phyloP scores from a whole-genome alignment of 2,113 vertebrate species.

The Dipodomys merriami region DNA sequence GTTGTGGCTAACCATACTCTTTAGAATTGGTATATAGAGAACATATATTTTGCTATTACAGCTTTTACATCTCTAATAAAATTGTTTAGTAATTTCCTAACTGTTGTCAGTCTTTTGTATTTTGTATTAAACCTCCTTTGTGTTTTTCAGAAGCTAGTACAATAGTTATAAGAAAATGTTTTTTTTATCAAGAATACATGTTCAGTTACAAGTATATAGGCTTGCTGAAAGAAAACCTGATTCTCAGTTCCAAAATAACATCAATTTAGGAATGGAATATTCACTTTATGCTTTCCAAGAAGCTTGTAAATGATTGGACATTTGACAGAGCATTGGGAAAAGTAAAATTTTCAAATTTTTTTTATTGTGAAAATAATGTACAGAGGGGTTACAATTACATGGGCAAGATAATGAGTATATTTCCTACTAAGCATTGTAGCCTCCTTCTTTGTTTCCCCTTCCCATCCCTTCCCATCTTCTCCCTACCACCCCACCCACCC shows the following conservation, averaged over 20 bases:
- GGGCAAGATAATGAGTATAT: too few species aligned
- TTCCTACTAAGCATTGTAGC: too few species aligned
- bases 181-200: conserved; percentile 26
- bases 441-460: too few species aligned
- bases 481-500: too few species aligned
- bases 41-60: background rate
- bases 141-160: conserved; percentile 45
- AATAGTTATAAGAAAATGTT: conserved; percentile 30
- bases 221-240: conserved; percentile 4
- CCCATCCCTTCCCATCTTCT: too few species aligned
- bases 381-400: too few species aligned
- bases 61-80: conserved; percentile 43
- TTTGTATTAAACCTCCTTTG: background rate
- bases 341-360: background rate
- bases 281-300: conserved; percentile 21
- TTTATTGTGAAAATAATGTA: too few species aligned
- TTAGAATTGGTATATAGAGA: conserved; percentile 29
- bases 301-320: conserved; percentile 14
- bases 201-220: background rate
- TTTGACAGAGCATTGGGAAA: background rate
- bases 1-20: conserved; percentile 46
- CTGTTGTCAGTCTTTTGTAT: conserved; percentile 41
- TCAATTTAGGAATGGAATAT: conserved; percentile 35
- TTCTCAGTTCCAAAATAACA: conserved; percentile 54
- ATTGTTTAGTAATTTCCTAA: conserved; percentile 47